Base-by-base conservation (phyloP, 2,797 vertebrate genomes). In the Danio aesculapii region DNA sequence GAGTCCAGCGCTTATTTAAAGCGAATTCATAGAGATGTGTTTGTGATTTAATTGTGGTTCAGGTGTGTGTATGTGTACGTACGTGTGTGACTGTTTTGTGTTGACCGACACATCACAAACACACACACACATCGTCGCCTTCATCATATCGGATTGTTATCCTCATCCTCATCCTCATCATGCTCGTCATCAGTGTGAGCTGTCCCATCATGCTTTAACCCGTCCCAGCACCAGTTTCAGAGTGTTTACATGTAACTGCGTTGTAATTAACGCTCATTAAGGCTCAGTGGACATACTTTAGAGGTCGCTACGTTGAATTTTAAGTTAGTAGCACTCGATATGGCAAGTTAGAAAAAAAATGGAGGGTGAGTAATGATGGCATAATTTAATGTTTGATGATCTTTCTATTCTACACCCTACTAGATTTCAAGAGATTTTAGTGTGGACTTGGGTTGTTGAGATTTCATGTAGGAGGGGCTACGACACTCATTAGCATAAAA, bases 111-210 rank as follows among this genome's bases (percentile, higher is more conserved):
- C 30, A 30, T 30, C 30, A 30, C 30, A 30, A 30, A 30, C 30
- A 30, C 30, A 30, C 30, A 30, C 30, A 30, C 30, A 30, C 30
- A 30, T 4, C 50, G 50, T 41, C 1, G 13, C 64, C 49, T 6
- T 52, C 47, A 52, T 50, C 43, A 46, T 8, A 61, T 74, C 53
- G 43, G 41, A 72, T 16, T 52, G 57, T 62, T 49, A 8, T 74
- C 55, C 43, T 64, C 72, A 73, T 41, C 41, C 5, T 53, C 50
- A 49, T 49, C 52, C 58, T 73, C 43, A 52, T 63, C 71, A 71
- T 30, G 11, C 16, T 19, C 50, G 12, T 53, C 50, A 53, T 53
- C 6, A 10, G 4, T n/a, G 30, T 53, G 43, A 13, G 17, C 46
- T 59, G 71, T 73, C 55, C 55, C 52, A 52, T 39, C 73, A 41